Percentiles rank a stretch among this genome's conserved stretches.
Evolutionary conservation across 30 jellyfish, hydroid and myxozoan genomes (phyloP).

Genomic region (Catostylus mosaicus): DNA sequence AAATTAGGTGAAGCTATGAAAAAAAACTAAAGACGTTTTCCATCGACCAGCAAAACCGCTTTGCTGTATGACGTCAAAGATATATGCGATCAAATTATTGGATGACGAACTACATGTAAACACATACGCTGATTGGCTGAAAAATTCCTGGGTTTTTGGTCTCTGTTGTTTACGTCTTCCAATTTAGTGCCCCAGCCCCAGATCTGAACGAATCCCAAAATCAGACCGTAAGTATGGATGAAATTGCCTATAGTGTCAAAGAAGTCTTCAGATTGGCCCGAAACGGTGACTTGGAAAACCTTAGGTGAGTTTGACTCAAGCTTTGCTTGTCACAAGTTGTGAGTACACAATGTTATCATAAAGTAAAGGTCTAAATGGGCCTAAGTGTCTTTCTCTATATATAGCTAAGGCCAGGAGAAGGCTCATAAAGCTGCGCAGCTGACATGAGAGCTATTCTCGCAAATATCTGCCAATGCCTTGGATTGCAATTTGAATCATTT

Average conservation of each 20-base stretch:
- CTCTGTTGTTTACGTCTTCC: too few relatives aligned
- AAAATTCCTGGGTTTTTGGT: too few relatives aligned
- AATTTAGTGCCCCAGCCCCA: too few relatives aligned
- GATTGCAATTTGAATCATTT: not conserved
- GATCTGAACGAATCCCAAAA: too few relatives aligned
- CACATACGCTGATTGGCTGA: too few relatives aligned
- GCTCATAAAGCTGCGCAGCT: too few relatives aligned
- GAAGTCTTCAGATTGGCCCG: constrained; percentile 37
- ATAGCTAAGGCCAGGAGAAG: not conserved
- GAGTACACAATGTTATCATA: not conserved
- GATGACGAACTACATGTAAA: too few relatives aligned
- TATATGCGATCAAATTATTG: too few relatives aligned
- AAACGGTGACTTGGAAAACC: constrained; percentile 43
- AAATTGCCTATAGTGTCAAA: not conserved
- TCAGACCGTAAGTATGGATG: not conserved
- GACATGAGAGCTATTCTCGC: not conserved
- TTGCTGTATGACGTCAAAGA: too few relatives aligned
- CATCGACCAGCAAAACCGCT: too few relatives aligned
- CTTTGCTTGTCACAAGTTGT: not conserved
- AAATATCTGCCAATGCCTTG: not conserved
- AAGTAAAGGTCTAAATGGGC: not conserved
- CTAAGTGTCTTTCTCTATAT: not conserved
- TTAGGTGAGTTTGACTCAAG: not conserved
- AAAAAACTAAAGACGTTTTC: too few relatives aligned
- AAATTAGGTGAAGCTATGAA: too few relatives aligned